Evolutionary conservation across 2,888 invertebrate genomes (phyloP), one percentile per base, ranked within the genome.

Genomic region (Nowickia ferox): DNA sequence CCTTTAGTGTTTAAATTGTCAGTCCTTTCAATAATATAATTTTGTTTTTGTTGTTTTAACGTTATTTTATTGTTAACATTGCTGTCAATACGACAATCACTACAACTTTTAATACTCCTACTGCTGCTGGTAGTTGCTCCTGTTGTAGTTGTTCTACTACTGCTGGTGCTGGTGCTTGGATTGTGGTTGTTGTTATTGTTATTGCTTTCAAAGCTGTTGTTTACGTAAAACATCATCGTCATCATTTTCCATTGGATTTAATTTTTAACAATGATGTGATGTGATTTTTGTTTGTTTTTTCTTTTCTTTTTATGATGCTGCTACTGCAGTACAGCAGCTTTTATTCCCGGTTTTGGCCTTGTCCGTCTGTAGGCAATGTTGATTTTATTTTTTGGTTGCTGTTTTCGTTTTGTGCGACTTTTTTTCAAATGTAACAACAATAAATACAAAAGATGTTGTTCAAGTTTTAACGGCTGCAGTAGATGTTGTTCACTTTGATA

Each of bases 201-300:
- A 74, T 48, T 79, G 81, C 76, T 82, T 80, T 83, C 84, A 84
- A 72, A 81, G 84, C 66, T 84, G 78, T 77, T 86, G 87, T 83
- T 88, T 75, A 57, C 79, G 84, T 84, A 75, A 84, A 86, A 87
- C 87, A 88, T 84, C 87, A 87, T 88, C 84, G 84, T 88, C 87
- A 88, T 86, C 86, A 87, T 88, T 88, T 88, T 88, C 87, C 87
- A 88, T 88, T 88, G 87, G 84, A 87, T 86, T 86, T 84, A 78
- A 42, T 77, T 86, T 86, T 74, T 48, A 83, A 77, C 71, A 72
- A 71, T 83, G 59, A 61, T 71, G 59, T 46, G 61, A 42, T 69
- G 42, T 81, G 74, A 42, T 46, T 66, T 30, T 4, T 2, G 2
- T 30, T 30, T 30, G 0, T 30, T 6, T 1, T 30, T 30, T 30